phyloP scores from a whole-genome alignment of 2,888 invertebrate genomes.

The Colletes collaris region DNA sequence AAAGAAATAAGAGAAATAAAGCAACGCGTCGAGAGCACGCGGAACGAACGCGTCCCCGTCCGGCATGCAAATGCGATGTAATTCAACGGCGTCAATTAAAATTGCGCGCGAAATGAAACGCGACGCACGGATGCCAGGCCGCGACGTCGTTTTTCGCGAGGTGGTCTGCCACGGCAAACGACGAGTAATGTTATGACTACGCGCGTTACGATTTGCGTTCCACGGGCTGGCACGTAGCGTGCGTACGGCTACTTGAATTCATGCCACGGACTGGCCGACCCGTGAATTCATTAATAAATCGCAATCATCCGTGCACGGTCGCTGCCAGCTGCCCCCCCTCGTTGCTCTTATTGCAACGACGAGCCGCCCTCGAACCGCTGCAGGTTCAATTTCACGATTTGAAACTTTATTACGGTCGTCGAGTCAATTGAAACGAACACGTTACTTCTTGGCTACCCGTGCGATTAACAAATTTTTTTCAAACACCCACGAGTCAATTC shows the following conservation, averaged over 20 bases:
- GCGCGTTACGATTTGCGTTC: constrained; percentile 27
- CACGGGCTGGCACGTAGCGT: neutral
- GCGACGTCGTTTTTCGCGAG: constrained; percentile 3
- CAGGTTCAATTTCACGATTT: neutral
- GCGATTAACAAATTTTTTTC: no score
- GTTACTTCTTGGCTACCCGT: neutral
- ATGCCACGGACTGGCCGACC: constrained; percentile 9
- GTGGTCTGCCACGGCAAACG: constrained; percentile 21
- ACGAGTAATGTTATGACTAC: constrained; percentile 47
- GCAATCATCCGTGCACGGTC: constrained; percentile 24
- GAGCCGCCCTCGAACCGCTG: neutral
- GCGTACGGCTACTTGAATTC: constrained; percentile 30
- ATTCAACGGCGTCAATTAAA: constrained; percentile 68
- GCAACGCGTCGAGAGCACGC: constrained; percentile 5
- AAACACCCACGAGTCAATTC: no score
- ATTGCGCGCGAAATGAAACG: constrained; percentile 48
- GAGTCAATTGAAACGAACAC: constrained; percentile 9
- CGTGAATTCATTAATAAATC: constrained; percentile 43
- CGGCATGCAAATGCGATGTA: constrained; percentile 58
- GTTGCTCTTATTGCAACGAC: neutral
- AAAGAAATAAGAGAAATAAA: constrained; percentile 31
- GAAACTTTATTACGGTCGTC: neutral
- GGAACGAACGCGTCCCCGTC: constrained; percentile 22
- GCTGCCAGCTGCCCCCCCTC: neutral
- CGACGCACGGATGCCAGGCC: constrained; percentile 7